Conservation (phyloP, 2,888 invertebrate species). For the Drosophila yooni region DNA sequence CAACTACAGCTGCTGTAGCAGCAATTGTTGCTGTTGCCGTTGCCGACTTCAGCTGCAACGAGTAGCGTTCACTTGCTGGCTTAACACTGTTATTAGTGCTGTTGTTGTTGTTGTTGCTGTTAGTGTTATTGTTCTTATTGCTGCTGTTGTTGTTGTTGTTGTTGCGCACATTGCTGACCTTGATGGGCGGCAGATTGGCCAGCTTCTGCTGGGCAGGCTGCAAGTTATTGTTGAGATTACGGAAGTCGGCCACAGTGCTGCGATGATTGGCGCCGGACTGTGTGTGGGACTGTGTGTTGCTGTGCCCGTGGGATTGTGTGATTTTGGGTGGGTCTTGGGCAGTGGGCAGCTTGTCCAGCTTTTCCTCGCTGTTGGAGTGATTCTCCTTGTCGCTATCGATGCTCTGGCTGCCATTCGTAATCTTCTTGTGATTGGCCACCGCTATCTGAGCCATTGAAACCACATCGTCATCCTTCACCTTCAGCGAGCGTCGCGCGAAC, state of each 20-base stretch:
- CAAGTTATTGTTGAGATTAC: constrained; percentile 63
- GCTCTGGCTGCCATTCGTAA: constrained; percentile 58
- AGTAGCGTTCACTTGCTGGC: constrained; percentile 54
- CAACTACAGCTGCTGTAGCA: constrained; percentile 21
- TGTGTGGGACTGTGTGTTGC: constrained; percentile 72
- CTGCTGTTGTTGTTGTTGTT: constrained; percentile 46
- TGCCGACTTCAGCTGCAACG: constrained; percentile 60
- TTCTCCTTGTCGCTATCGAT: constrained; percentile 91
- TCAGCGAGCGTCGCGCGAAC: constrained; percentile 92
- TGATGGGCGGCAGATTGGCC: constrained; percentile 76
- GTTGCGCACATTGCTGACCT: constrained; percentile 59
- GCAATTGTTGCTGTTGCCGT: constrained; percentile 21
- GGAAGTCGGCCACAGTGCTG: constrained; percentile 82
- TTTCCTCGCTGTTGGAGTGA: constrained; percentile 86
- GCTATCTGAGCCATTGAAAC: constrained; percentile 85
- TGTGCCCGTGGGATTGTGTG: constrained; percentile 58
- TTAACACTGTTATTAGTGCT: constrained; percentile 70
- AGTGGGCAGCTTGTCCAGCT: constrained; percentile 83
- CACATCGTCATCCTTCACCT: constrained; percentile 90
- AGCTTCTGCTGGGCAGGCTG: constrained; percentile 37
- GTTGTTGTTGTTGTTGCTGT: constrained; percentile 73
- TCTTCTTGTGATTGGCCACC: constrained; percentile 53
- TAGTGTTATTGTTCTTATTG: constrained; percentile 59
- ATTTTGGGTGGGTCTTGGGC: constrained; percentile 50
- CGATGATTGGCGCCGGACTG: constrained; percentile 71